Conservation (phyloP, 2,113 vertebrate species). For the Falcunculus frontatus region DNA sequence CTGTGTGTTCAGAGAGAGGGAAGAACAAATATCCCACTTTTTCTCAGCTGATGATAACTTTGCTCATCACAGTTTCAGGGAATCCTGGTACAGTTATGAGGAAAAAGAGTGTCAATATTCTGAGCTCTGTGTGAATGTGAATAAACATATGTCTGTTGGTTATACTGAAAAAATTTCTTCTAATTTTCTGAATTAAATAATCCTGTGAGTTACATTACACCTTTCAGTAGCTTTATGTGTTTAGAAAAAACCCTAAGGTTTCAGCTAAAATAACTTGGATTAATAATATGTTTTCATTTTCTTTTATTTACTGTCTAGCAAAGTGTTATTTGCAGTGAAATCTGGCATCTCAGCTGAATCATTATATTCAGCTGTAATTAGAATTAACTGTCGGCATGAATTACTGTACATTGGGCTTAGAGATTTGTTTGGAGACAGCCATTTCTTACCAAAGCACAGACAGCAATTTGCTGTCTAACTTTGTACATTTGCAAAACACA, state of each 20-base stretch:
- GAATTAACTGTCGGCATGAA: background rate
- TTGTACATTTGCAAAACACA: background rate
- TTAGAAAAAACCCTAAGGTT: background rate
- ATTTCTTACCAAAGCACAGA: conserved; percentile 17
- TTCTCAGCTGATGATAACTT: background rate
- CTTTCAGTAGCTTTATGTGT: background rate
- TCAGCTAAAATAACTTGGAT: background rate
- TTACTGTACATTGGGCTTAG: background rate
- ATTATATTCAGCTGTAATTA: conserved; percentile 39
- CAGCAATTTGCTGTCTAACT: conserved; percentile 33
- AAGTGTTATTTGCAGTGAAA: background rate
- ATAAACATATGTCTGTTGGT: background rate
- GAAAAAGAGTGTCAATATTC: background rate
- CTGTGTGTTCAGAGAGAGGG: background rate
- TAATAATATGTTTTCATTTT: background rate
- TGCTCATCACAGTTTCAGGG: background rate
- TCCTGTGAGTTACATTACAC: background rate
- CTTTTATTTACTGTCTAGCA: background rate
- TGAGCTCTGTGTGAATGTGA: background rate
- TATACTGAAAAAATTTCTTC: background rate
- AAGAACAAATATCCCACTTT: background rate
- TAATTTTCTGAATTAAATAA: background rate
- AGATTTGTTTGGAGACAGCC: conserved; percentile 23
- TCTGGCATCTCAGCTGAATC: conserved; percentile 12
- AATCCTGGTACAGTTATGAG: background rate